phyloP scores from a whole-genome alignment of 2,113 vertebrate species.

The Sprattus sprattus region DNA sequence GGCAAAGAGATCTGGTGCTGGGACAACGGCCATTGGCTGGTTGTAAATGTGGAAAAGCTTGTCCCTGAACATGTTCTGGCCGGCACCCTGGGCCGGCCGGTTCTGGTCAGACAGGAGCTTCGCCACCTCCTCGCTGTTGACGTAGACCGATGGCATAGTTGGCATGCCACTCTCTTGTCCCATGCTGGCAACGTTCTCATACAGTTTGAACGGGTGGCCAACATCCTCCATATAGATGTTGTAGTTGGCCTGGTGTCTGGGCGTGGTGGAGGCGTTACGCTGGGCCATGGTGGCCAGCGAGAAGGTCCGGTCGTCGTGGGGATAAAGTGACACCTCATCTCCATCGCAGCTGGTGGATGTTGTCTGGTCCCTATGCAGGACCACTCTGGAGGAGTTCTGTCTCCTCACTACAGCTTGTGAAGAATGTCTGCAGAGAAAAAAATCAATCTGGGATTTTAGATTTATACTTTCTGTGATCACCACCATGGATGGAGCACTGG shows the following conservation, averaged over 20 bases:
- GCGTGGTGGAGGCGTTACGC: slow-evolving; percentile 67
- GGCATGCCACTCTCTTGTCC: slow-evolving; percentile 61
- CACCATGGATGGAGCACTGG: not conserved
- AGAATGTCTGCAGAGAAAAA: slow-evolving; percentile 66
- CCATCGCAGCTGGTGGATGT: slow-evolving; percentile 90
- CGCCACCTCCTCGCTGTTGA: slow-evolving; percentile 65
- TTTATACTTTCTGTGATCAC: not conserved
- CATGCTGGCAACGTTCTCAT: slow-evolving; percentile 62
- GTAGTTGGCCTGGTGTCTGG: slow-evolving; percentile 81
- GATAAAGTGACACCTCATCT: slow-evolving; percentile 72
- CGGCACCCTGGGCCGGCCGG: slow-evolving; percentile 67
- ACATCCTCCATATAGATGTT: slow-evolving; percentile 88
- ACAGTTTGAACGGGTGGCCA: slow-evolving; percentile 56
- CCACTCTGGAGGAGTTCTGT: slow-evolving; percentile 76
- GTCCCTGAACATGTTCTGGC: slow-evolving; percentile 75
- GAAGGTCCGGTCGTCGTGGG: slow-evolving; percentile 73
- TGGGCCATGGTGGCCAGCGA: slow-evolving; percentile 71
- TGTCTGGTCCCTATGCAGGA: slow-evolving; percentile 90
- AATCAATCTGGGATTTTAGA: too few species aligned
- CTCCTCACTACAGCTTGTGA: slow-evolving; percentile 69
- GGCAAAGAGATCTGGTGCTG: slow-evolving; percentile 81
- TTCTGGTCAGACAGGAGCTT: slow-evolving; percentile 70
- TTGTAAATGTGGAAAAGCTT: slow-evolving; percentile 87
- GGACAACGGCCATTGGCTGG: slow-evolving; percentile 84
- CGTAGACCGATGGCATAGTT: slow-evolving; percentile 64